Conservation (phyloP, 1,140 invertebrate genomes). For the Trachymyrmex septentrionalis region DNA sequence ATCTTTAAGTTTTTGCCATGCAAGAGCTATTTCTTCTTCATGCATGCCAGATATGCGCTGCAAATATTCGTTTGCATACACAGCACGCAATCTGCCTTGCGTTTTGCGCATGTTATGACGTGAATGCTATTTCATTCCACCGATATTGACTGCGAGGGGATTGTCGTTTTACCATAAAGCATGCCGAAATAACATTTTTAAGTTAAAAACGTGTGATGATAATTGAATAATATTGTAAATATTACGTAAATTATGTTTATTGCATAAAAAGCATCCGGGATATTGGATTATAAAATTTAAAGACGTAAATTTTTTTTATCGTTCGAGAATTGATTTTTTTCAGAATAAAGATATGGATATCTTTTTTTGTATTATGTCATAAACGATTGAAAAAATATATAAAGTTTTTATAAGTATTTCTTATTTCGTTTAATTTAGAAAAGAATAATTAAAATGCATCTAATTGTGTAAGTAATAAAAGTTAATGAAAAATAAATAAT, state of each 20-base stretch:
- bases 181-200: conserved; percentile 13
- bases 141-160: conserved; percentile 53
- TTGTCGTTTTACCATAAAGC: conserved; percentile 56
- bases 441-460: background rate
- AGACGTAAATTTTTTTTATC: background rate
- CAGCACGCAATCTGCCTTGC: conserved; percentile 63
- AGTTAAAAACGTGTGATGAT: conserved; percentile 12
- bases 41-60: conserved; percentile 55
- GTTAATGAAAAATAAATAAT: background rate
- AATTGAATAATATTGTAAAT: conserved; percentile 3
- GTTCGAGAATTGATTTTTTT: background rate
- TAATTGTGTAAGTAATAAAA: background rate
- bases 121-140: conserved; percentile 61
- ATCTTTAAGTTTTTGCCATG: conserved; percentile 26
- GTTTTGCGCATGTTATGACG: conserved; percentile 45
- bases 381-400: background rate
- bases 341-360: background rate
- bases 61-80: conserved; percentile 57
- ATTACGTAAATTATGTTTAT: background rate
- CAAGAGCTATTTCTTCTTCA: conserved; percentile 31
- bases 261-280: background rate
- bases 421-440: background rate
- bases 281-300: background rate
- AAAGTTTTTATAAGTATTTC: background rate
- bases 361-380: background rate